A percentile compares a stretch with the other conserved stretches of the same genome.
These are phyloP conservation scores for Alouatta palliata DNA, from an alignment of 2,113 vertebrate species.

Conservation along the genomic window DNA sequence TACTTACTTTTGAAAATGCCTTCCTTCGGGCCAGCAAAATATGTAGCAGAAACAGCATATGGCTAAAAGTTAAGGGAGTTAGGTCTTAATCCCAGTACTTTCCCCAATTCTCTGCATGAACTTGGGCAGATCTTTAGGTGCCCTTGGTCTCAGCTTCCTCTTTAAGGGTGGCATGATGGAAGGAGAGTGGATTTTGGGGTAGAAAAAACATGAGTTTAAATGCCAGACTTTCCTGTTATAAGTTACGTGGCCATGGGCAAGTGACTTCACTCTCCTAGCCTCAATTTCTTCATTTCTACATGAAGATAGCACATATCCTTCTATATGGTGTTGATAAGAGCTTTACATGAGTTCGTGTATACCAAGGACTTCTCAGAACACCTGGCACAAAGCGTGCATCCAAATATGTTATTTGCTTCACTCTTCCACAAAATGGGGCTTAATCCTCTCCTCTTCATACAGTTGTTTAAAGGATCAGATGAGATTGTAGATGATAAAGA, in stretches of 20 bases:
- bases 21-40: neutral
- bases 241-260: neutral
- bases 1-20: neutral
- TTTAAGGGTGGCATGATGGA: neutral
- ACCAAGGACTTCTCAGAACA: neutral
- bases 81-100: neutral
- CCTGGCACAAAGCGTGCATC: neutral
- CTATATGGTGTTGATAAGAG: rapidly evolving
- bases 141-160: neutral
- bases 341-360: neutral
- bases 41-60: neutral
- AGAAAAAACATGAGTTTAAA: neutral
- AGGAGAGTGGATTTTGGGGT: neutral
- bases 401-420: neutral
- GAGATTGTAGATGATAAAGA: neutral
- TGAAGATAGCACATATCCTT: neutral
- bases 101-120: neutral
- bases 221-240: neutral
- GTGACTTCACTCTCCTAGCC: neutral
- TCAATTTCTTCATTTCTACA: neutral
- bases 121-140: neutral
- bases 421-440: neutral
- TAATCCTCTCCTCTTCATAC: neutral
- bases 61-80: neutral
- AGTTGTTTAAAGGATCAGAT: neutral